These are phyloP conservation scores for Gila orcuttii DNA, from an alignment of 2,113 vertebrate genomes.

Conservation along the genomic window DNA sequence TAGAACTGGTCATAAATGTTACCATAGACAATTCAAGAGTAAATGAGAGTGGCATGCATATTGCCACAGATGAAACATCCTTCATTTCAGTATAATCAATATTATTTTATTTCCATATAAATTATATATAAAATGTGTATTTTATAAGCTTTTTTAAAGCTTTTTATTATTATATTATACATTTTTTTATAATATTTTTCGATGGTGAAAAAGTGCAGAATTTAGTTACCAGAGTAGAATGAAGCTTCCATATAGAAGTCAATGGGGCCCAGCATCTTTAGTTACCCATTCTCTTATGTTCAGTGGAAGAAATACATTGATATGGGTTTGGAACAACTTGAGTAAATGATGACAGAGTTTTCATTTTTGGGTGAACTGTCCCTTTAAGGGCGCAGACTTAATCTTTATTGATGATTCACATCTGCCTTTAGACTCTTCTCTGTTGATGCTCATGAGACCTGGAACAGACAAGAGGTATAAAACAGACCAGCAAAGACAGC, in stretches of 20 bases:
- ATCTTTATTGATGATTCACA: constrained; percentile 14
- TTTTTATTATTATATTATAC: too few relatives aligned
- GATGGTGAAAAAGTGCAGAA: background rate
- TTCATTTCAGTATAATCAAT: too few relatives aligned
- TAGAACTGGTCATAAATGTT: constrained; percentile 52
- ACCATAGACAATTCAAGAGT: background rate
- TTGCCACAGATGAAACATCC: background rate
- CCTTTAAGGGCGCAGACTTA: background rate
- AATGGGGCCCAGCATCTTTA: too few relatives aligned
- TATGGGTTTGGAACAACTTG: too few relatives aligned
- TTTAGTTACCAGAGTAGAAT: constrained; percentile 22
- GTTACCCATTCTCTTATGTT: too few relatives aligned
- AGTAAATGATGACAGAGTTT: too few relatives aligned
- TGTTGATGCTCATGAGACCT: constrained; percentile 33
- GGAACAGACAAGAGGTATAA: constrained; percentile 18
- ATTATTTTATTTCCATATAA: too few relatives aligned
- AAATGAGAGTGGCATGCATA: background rate
- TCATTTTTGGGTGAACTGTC: background rate
- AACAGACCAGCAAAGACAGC: constrained; percentile 18
- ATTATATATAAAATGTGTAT: too few relatives aligned
- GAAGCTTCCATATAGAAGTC: too few relatives aligned
- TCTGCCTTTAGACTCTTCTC: constrained; percentile 5
- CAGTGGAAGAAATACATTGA: too few relatives aligned
- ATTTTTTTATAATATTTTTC: too few relatives aligned
- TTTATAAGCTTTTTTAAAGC: too few relatives aligned